Conservation (phyloP, 2,113 vertebrate species). For the Tursiops truncatus region DNA sequence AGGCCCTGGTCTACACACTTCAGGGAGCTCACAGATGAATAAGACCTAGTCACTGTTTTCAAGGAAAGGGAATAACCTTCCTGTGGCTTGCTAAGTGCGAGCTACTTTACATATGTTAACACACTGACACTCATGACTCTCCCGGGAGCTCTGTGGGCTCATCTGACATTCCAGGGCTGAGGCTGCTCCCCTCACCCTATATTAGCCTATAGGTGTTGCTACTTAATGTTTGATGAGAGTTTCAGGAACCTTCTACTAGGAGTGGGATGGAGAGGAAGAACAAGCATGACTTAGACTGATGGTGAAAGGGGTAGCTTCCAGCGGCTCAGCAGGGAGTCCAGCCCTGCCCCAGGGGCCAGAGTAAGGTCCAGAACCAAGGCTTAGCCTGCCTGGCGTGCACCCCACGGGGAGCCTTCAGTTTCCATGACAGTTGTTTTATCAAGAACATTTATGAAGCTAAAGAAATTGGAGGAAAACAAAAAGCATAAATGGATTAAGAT, state of each 20-base stretch:
- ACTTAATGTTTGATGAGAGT: not conserved
- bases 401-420: not conserved
- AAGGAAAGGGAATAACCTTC: not conserved
- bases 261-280: not conserved
- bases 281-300: not conserved
- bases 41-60: not conserved
- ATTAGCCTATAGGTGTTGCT: not conserved
- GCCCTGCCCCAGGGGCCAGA: too few species aligned
- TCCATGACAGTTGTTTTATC: not conserved
- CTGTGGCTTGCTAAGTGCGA: not conserved
- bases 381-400: fast-evolving
- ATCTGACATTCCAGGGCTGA: not conserved
- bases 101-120: not conserved
- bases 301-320: not conserved
- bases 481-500: not conserved
- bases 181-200: not conserved
- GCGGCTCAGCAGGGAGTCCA: not conserved
- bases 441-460: not conserved
- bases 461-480: not conserved
- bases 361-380: not conserved
- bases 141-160: too few species aligned
- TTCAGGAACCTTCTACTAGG: not conserved
- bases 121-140: too few species aligned
- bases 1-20: not conserved
- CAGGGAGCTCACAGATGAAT: not conserved